Conservation (phyloP, 2,113 vertebrate genomes). For the Entelurus aequoreus region DNA sequence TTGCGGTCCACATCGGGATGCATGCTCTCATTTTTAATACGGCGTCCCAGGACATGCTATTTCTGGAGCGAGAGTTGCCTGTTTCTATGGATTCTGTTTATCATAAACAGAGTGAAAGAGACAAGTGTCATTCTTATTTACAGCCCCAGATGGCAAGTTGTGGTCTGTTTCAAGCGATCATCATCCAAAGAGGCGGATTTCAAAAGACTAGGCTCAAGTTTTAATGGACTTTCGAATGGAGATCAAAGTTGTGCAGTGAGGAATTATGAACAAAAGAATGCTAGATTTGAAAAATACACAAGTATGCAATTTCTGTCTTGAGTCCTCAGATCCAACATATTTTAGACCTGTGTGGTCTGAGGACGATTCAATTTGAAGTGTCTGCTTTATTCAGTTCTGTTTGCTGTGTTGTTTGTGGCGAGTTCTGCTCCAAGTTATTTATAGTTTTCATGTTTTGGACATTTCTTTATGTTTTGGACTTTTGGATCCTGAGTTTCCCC, state of each 20-base stretch:
- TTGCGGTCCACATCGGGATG: slow-evolving; percentile 37
- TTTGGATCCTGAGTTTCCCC: no score
- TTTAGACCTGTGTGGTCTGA: no score
- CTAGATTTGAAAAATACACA: not conserved
- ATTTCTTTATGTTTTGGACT: no score
- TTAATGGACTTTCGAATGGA: not conserved
- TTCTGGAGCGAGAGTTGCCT: slow-evolving; percentile 29
- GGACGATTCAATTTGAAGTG: no score
- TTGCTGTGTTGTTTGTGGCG: no score
- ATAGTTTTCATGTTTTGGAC: no score
- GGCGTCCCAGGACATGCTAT: slow-evolving; percentile 19
- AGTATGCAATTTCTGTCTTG: no score
- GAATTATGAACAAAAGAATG: not conserved
- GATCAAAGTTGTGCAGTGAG: not conserved
- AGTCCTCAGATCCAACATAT: no score
- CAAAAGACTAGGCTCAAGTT: slow-evolving; percentile 1
- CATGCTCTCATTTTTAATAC: slow-evolving; percentile 52
- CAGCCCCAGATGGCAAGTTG: slow-evolving; percentile 13
- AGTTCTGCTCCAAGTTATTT: no score
- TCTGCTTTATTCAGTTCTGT: no score
- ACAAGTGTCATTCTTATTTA: not conserved
- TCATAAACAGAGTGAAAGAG: slow-evolving; percentile 37
- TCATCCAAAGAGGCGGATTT: slow-evolving; percentile 2
- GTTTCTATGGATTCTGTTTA: slow-evolving; percentile 52
- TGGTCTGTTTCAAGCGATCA: not conserved